phyloP scores from a whole-genome alignment of 2,113 vertebrate species.

The Bufo bufo region DNA sequence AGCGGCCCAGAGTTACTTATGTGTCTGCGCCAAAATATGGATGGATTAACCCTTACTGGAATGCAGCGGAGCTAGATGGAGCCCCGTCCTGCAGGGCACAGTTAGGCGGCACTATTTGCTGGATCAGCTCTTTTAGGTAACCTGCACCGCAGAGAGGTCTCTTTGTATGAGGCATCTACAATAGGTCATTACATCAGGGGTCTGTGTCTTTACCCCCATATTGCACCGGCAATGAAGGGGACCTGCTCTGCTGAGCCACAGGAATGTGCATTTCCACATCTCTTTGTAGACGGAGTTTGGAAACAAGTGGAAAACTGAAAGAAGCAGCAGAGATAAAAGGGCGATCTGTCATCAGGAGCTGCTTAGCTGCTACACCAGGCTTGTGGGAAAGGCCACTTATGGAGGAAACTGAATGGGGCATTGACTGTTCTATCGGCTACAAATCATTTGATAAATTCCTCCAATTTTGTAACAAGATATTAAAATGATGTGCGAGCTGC shows the following conservation, averaged over 20 bases:
- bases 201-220: neutral
- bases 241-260: constrained; percentile 36
- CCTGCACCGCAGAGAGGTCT: neutral
- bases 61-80: too few relatives aligned
- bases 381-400: constrained; percentile 32
- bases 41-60: too few relatives aligned
- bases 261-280: constrained; percentile 49
- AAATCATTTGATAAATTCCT: constrained; percentile 18
- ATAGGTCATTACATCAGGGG: constrained; percentile 31
- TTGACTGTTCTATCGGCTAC: neutral
- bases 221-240: neutral
- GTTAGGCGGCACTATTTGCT: neutral
- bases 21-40: too few relatives aligned
- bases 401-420: constrained; percentile 20
- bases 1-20: too few relatives aligned
- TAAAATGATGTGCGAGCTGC: neutral
- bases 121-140: neutral
- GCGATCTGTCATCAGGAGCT: constrained; percentile 45
- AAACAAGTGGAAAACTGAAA: constrained; percentile 48
- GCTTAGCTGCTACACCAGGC: constrained; percentile 27
- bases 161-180: constrained; percentile 7
- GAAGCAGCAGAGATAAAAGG: constrained; percentile 40
- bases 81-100: too few relatives aligned
- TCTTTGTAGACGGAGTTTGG: constrained; percentile 40
- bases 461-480: neutral